A percentile compares a stretch with the other conserved stretches of the same genome.
phyloP scores from a whole-genome alignment of 2,113 vertebrate genomes.

The Plestiodon gilberti region DNA sequence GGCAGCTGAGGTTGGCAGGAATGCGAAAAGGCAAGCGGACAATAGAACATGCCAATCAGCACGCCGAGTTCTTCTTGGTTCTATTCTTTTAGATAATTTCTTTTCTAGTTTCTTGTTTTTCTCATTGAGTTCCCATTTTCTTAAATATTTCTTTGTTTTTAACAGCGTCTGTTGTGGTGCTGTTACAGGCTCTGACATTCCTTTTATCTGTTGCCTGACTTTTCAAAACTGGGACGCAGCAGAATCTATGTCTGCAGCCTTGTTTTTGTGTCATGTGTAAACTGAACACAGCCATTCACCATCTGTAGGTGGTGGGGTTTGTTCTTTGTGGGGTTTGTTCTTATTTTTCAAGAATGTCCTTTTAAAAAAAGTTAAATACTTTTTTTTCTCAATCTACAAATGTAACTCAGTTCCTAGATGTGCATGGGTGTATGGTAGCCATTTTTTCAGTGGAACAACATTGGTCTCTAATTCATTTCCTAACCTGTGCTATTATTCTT shows the following conservation, averaged over 20 bases:
- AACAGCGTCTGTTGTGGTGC: background rate
- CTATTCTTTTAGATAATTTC: background rate
- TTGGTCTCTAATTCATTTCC: background rate
- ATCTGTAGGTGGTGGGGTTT: no score
- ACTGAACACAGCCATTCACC: background rate
- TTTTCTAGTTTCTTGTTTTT: background rate
- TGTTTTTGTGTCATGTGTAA: background rate
- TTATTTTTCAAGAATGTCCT: no score
- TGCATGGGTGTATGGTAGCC: background rate
- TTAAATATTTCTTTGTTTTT: background rate
- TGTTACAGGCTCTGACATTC: background rate
- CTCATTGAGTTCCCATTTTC: background rate
- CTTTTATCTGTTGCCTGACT: background rate
- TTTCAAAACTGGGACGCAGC: background rate
- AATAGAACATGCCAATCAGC: no score
- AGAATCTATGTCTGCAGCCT: background rate
- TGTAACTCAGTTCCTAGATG: background rate
- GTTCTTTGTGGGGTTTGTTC: no score
- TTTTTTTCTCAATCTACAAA: background rate
- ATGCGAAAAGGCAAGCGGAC: no score
- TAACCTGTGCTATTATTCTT: background rate
- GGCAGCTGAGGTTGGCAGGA: no score
- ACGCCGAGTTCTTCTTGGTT: background rate
- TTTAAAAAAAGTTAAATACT: no score
- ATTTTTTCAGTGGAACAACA: no score